phyloP scores from a whole-genome alignment of 2,113 vertebrate genomes.

The Chaetura pelagica region DNA sequence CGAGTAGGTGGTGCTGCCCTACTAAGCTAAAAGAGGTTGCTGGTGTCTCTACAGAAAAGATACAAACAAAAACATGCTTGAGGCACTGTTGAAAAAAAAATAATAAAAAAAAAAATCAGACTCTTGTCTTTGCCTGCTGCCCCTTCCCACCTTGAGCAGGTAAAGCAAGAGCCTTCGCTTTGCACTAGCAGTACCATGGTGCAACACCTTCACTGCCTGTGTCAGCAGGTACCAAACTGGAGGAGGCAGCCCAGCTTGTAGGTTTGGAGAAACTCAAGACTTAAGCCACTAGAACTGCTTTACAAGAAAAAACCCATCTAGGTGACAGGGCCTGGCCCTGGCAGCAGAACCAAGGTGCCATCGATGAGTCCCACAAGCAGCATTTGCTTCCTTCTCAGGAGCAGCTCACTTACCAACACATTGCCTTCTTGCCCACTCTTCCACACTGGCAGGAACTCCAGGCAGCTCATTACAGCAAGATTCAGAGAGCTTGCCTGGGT shows the following conservation, averaged over 20 bases:
- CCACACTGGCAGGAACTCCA: rapidly evolving
- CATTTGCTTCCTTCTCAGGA: not conserved
- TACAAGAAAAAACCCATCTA: not conserved
- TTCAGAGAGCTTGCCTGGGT: not conserved
- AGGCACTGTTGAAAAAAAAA: not conserved
- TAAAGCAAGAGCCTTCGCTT: not conserved
- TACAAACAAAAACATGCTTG: too few relatives aligned
- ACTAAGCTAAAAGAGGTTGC: not conserved
- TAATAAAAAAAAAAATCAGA: too few relatives aligned
- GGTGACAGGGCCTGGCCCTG: not conserved
- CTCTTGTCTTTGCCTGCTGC: not conserved
- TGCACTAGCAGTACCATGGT: rapidly evolving
- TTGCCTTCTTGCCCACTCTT: not conserved
- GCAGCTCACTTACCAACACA: not conserved
- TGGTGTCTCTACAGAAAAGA: not conserved
- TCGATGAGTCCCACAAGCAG: rapidly evolving
- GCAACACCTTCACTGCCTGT: not conserved
- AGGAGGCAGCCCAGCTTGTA: not conserved
- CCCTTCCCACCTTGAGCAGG: not conserved
- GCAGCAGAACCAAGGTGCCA: not conserved
- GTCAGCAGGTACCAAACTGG: not conserved
- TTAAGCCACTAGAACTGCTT: not conserved
- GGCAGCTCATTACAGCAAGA: not conserved
- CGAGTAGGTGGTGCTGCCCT: not conserved
- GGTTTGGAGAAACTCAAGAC: not conserved